Percentiles rank a stretch among this genome's conserved stretches.
Conservation (phyloP, 2,797 vertebrate genomes). For the Poeciliopsis paucimaculata region DNA sequence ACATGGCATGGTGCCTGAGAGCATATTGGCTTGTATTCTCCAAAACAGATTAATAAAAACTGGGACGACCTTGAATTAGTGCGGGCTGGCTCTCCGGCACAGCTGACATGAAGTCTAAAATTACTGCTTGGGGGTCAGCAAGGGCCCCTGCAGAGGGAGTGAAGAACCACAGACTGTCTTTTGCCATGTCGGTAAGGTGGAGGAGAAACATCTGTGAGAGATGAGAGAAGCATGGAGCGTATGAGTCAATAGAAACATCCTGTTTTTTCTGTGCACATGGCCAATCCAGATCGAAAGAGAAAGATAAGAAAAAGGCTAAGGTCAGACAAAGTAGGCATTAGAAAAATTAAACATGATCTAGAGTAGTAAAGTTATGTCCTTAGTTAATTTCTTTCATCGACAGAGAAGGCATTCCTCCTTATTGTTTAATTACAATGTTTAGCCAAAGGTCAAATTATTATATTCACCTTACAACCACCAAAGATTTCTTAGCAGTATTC, state of each 20-base stretch:
- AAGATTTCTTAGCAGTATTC: constrained; percentile 21
- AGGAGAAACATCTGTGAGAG: constrained; percentile 72
- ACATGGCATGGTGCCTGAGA: constrained; percentile 49
- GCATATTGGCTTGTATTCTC: constrained; percentile 57
- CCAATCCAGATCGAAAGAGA: constrained; percentile 36
- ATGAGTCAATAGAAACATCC: constrained; percentile 20
- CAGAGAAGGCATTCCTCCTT: constrained; percentile 48
- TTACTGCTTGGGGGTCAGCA: constrained; percentile 80
- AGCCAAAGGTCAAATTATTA: constrained; percentile 37
- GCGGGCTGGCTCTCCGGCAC: constrained; percentile 68
- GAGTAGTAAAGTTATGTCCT: constrained; percentile 47
- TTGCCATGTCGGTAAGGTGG: constrained; percentile 67
- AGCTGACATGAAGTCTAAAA: constrained; percentile 80
- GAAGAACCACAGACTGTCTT: constrained; percentile 64
- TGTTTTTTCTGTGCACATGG: constrained; percentile 35
- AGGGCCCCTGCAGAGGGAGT: constrained; percentile 69
- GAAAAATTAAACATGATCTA: constrained; percentile 53
- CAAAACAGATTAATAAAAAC: constrained; percentile 72
- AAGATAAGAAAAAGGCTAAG: constrained; percentile 42
- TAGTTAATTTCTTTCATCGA: constrained; percentile 58
- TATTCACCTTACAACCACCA: constrained; percentile 35
- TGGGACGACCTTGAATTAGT: constrained; percentile 80
- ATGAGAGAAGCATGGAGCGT: constrained; percentile 66
- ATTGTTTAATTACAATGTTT: constrained; percentile 54
- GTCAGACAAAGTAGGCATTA: constrained; percentile 44